Percentiles rank a stretch among this genome's conserved stretches.
Evolutionary conservation across 2,888 invertebrate genomes (phyloP).

Genomic region (Agrotis puta): DNA sequence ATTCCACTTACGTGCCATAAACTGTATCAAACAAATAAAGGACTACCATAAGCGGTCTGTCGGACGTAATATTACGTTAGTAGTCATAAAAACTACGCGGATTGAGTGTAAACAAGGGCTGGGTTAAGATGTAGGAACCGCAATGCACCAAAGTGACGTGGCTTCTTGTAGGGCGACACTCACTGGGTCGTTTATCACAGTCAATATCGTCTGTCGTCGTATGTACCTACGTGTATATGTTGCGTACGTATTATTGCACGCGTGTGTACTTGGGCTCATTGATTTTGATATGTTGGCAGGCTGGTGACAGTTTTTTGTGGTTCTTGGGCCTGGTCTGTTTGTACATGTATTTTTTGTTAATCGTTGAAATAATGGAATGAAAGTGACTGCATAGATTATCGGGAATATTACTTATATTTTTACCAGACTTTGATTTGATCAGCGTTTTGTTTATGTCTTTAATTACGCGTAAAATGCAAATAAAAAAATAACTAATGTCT

Average conservation of each 20-base stretch:
- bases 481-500: too few relatives aligned
- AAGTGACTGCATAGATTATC: background rate
- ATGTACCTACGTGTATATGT: slow-evolving; percentile 80
- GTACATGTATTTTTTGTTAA: background rate
- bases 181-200: slow-evolving; percentile 89
- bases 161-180: slow-evolving; percentile 88
- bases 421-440: background rate
- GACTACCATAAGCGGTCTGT: slow-evolving; percentile 81
- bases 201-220: slow-evolving; percentile 89
- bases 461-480: too few relatives aligned
- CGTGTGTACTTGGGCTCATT: slow-evolving; percentile 63
- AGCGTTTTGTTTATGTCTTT: background rate
- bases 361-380: background rate
- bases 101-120: slow-evolving; percentile 87
- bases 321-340: background rate
- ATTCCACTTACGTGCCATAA: slow-evolving; percentile 82
- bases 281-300: slow-evolving; percentile 55
- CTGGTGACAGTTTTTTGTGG: slow-evolving; percentile 29
- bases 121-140: slow-evolving; percentile 84
- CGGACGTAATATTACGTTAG: slow-evolving; percentile 83
- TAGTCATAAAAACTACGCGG: slow-evolving; percentile 87
- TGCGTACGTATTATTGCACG: slow-evolving; percentile 76
- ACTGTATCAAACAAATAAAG: slow-evolving; percentile 85
- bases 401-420: too few relatives aligned
- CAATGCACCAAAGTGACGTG: slow-evolving; percentile 90